phyloP scores from a whole-genome alignment of 2,797 vertebrate species.

The Sibirionetta formosa region DNA sequence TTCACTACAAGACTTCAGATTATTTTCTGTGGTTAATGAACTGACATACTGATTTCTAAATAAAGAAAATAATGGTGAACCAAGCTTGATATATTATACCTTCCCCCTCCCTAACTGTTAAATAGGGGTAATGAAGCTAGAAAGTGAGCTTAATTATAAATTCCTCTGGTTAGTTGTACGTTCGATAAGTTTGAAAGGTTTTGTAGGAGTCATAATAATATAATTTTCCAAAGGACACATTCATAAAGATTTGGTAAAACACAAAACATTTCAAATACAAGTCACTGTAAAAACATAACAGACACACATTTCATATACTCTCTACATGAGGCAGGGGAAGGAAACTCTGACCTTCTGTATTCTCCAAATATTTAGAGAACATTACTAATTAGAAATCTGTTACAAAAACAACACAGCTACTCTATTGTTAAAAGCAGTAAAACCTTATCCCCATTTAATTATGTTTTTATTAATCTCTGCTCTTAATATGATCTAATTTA shows the following conservation, averaged over 20 bases:
- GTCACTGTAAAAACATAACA: not conserved
- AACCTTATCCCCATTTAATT: constrained; percentile 22
- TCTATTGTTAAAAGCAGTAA: constrained; percentile 20
- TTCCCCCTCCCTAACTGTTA: not conserved
- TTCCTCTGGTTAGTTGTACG: not conserved
- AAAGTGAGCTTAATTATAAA: not conserved
- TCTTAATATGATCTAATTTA: constrained; percentile 38
- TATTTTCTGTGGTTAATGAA: not conserved
- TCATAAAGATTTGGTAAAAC: not conserved
- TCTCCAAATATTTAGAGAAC: not conserved
- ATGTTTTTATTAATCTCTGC: constrained; percentile 23
- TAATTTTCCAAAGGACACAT: not conserved
- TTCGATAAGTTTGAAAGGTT: not conserved
- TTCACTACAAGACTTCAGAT: not conserved
- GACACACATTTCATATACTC: not conserved
- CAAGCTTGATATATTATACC: not conserved
- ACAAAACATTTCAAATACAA: not conserved
- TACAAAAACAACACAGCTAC: not conserved
- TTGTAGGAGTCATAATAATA: not conserved
- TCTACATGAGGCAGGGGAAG: not conserved
- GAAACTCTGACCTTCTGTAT: not conserved
- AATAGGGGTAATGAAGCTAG: not conserved
- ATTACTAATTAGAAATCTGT: not conserved
- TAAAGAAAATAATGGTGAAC: not conserved
- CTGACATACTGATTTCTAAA: not conserved